Evolutionary conservation across 64 coral and sea anemone genomes (phyloP), one percentile per base, ranked within the genome.

Genomic region (Cladopsammia gracilis): DNA sequence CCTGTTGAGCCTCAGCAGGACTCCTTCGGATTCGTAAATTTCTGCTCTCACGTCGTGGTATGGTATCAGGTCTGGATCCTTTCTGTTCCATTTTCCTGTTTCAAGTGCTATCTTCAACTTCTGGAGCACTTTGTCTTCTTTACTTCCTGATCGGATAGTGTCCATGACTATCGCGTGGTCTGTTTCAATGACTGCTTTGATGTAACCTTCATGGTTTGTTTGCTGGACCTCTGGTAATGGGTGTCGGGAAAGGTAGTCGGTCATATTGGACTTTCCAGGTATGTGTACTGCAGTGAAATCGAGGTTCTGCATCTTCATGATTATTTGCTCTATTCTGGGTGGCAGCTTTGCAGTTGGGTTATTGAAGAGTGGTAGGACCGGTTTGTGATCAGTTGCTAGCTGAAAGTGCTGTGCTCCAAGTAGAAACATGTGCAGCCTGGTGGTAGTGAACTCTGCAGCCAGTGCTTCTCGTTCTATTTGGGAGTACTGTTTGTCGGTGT

Each of bases 221-320:
- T 48, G 15, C 65, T 74, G 5, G 4, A 19, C 74, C 23, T 75
- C 77, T 83, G 86, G 86, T 45, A 89, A 62, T 25, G 87, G 69
- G 19, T 95, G 79, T 53, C 89, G 7, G 6, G 89, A 90, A 20
- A 90, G 60, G 44, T 90, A 90, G 89, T 85, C 71, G n/a, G 15
- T 77, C 58, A 62, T 59, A 61, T 61, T 82, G 80, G 56, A 20
- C 16, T 82, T 89, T 89, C 22, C 89, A 78, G 16, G 64, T 19
- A 83, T 83, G 77, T 93, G 84, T 5, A 88, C 79, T 66, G 62
- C 47, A 2, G 48, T 78, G 76, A 82, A 94, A 70, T 94, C 68
- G 2, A 94, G 75, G 26, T 94, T 70, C 48, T 82, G 65, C 92
- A 94, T 94, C 56, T 88, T 89, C 85, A 94, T 88, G 3, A 93